Evolutionary conservation across 2,888 invertebrate species (phyloP).

Genomic region (Ormyrus nitidulus): DNA sequence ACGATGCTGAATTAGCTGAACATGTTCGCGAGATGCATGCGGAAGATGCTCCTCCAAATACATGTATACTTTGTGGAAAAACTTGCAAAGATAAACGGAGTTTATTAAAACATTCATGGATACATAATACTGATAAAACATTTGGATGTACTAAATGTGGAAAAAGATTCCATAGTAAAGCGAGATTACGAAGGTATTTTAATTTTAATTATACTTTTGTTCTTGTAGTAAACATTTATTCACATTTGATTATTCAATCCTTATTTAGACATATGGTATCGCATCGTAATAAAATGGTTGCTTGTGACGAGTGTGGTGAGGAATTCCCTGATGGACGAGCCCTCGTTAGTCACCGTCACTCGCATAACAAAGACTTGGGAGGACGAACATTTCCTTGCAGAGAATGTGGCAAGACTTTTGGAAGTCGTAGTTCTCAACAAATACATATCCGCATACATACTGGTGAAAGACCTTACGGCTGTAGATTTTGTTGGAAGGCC

Average conservation of each 20-base stretch:
- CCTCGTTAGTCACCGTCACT: slow-evolving; percentile 83
- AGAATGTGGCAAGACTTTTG: slow-evolving; percentile 91
- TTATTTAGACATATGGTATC: slow-evolving; percentile 81
- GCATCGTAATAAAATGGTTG: slow-evolving; percentile 83
- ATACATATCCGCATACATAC: slow-evolving; percentile 92
- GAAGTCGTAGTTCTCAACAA: slow-evolving; percentile 89
- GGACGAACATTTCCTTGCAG: slow-evolving; percentile 86
- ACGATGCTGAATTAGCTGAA: slow-evolving; percentile 80
- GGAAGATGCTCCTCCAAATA: slow-evolving; percentile 80
- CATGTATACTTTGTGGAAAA: slow-evolving; percentile 82
- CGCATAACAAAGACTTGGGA: slow-evolving; percentile 77
- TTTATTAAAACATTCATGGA: slow-evolving; percentile 83
- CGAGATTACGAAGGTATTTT: slow-evolving; percentile 75
- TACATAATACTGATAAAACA: slow-evolving; percentile 81
- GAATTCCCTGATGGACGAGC: slow-evolving; percentile 84
- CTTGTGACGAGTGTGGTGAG: slow-evolving; percentile 83
- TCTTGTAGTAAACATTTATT: neutral
- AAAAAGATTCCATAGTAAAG: slow-evolving; percentile 84
- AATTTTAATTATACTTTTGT: neutral
- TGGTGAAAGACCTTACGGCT: slow-evolving; percentile 89
- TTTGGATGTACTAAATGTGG: slow-evolving; percentile 82
- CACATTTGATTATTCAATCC: neutral
- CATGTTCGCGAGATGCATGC: slow-evolving; percentile 81
- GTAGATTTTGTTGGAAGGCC: slow-evolving; percentile 91
- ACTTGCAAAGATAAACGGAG: slow-evolving; percentile 83